Percentiles rank a stretch among this genome's conserved stretches.
Conservation (phyloP, 2,888 invertebrate species). For the Pseudococcus jackbeardsleyi region DNA sequence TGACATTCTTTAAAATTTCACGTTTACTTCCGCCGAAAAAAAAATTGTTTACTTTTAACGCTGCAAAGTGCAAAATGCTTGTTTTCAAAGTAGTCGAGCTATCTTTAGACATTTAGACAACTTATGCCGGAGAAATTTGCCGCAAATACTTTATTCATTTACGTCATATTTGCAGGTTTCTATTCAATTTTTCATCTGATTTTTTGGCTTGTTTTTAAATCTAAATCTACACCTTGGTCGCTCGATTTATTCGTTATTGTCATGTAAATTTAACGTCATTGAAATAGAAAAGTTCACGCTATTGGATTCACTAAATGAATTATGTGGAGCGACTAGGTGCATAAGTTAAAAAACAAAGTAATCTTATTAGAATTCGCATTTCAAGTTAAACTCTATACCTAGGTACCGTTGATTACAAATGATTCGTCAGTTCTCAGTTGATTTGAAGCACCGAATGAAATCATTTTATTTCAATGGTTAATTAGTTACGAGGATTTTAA, state of each 20-base stretch:
- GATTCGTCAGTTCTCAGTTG: conserved; percentile 1
- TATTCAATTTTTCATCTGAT: background rate
- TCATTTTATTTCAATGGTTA: conserved; percentile 2
- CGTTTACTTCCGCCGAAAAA: background rate
- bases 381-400: background rate
- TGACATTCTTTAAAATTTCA: background rate
- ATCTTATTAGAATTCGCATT: background rate
- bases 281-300: background rate
- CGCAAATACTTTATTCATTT: background rate
- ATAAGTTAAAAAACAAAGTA: background rate
- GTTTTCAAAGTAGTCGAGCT: background rate
- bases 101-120: conserved; percentile 29
- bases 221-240: background rate
- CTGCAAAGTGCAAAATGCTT: background rate
- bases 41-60: background rate
- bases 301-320: background rate
- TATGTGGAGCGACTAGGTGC: background rate
- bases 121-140: background rate
- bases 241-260: background rate
- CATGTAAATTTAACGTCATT: background rate
- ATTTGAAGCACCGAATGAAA: conserved; percentile 31
- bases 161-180: conserved; percentile 38
- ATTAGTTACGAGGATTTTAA: background rate
- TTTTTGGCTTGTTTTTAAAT: background rate
- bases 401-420: conserved; percentile 8